A percentile compares a stretch with the other conserved stretches of the same genome.
Evolutionary conservation across 1,140 invertebrate genomes (phyloP).

Genomic region (Bombus affinis): DNA sequence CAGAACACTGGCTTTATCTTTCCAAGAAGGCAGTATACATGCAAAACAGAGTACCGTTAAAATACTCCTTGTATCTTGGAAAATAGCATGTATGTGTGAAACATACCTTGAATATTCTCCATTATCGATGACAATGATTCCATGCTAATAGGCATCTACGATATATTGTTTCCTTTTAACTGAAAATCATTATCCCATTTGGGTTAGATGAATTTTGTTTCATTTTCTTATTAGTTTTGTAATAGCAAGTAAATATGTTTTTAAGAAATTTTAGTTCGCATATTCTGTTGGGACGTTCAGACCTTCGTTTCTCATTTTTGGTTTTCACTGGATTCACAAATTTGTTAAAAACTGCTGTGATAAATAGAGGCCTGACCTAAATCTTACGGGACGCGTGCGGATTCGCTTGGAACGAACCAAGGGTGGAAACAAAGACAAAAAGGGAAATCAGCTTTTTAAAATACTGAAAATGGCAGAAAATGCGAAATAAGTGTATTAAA

Average conservation of each 20-base stretch:
- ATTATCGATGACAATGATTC: conserved; percentile 74
- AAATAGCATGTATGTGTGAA: conserved; percentile 36
- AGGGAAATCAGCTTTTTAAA: not conserved
- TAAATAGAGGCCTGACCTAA: not conserved
- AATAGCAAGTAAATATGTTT: not conserved
- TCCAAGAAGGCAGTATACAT: conserved; percentile 59
- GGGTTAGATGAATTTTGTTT: not conserved
- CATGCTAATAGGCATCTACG: conserved; percentile 62
- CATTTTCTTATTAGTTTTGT: not conserved
- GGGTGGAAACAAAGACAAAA: not conserved
- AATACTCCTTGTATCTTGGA: conserved; percentile 60
- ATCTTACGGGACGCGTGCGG: not conserved
- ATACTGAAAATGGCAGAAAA: not conserved
- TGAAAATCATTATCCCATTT: not conserved
- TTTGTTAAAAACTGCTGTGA: not conserved
- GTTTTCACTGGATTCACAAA: not conserved
- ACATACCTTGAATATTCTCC: conserved; percentile 39
- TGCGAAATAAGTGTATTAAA: not conserved
- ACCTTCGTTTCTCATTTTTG: not conserved
- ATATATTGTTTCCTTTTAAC: conserved; percentile 24
- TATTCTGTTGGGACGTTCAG: not conserved
- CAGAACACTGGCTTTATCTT: conserved; percentile 60
- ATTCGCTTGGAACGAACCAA: not conserved
- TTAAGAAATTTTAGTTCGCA: not conserved
- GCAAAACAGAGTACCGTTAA: conserved; percentile 69